These are phyloP conservation scores for Agrotis segetum DNA, from an alignment of 2,888 invertebrate species.

Conservation along the genomic window DNA sequence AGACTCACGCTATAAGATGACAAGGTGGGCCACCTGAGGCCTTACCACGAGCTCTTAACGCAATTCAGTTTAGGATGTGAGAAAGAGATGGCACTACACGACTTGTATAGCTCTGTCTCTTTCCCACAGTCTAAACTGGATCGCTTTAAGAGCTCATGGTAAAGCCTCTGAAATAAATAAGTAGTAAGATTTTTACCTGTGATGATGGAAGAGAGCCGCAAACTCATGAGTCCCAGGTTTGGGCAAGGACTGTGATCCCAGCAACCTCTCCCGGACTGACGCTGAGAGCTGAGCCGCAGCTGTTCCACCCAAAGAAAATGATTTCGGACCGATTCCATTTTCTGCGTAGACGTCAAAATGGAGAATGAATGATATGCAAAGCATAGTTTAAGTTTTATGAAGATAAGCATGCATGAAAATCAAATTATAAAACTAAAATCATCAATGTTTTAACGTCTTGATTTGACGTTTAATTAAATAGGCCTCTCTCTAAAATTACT, in stretches of 20 bases:
- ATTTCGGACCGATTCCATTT: slow-evolving; percentile 95
- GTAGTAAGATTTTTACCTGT: slow-evolving; percentile 83
- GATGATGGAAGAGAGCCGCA: slow-evolving; percentile 92
- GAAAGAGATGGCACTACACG: no score
- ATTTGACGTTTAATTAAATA: no score
- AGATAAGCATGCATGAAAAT: slow-evolving; percentile 2
- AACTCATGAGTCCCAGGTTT: slow-evolving; percentile 94
- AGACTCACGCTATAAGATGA: no score
- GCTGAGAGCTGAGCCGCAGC: slow-evolving; percentile 97
- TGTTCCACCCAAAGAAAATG: slow-evolving; percentile 96
- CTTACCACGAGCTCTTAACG: no score
- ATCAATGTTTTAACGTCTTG: no score
- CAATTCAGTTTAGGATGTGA: no score
- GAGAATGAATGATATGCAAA: slow-evolving; percentile 44
- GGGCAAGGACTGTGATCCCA: slow-evolving; percentile 96
- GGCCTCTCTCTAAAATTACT: no score
- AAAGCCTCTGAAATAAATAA: background rate
- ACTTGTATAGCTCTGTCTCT: no score
- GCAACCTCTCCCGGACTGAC: slow-evolving; percentile 95
- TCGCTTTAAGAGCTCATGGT: no score
- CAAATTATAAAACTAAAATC: no score
- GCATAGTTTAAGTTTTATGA: slow-evolving; percentile 6
- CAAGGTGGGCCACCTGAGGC: no score
- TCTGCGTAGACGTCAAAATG: slow-evolving; percentile 81
- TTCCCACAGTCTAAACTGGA: no score